These are phyloP conservation scores for Epirrhoe tristata DNA, from an alignment of 2,888 invertebrate species.

Conservation along the genomic window DNA sequence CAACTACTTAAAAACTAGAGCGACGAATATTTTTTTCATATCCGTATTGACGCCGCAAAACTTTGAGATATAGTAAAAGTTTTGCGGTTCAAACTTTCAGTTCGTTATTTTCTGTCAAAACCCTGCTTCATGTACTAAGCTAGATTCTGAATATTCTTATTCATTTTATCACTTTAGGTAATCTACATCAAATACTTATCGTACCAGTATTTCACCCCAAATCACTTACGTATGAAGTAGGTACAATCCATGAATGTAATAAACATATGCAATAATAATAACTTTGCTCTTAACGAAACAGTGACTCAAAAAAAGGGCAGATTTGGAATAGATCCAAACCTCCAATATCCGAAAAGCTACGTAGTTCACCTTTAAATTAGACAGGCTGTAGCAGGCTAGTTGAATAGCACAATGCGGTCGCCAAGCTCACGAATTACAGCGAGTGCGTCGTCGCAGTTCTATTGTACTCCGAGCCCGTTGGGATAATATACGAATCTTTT, in stretches of 20 bases:
- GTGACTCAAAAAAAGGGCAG: conserved; percentile 9
- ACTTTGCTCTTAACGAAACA: conserved; percentile 7
- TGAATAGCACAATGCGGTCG: conserved; percentile 70
- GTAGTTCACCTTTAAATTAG: conserved; percentile 61
- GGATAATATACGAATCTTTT: conserved; percentile 83
- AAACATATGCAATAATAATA: neutral
- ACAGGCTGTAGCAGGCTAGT: conserved; percentile 56
- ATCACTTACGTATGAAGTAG: neutral
- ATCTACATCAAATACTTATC: neutral
- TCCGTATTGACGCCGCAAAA: conserved; percentile 50
- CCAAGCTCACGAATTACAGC: conserved; percentile 73
- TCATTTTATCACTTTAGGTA: neutral
- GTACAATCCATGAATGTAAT: neutral
- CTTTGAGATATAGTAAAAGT: conserved; percentile 49
- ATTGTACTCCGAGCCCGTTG: conserved; percentile 71
- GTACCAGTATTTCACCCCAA: neutral
- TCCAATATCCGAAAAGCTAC: conserved; percentile 37
- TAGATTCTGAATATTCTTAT: conserved; percentile 2
- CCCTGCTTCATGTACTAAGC: neutral
- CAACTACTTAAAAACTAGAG: conserved; percentile 59
- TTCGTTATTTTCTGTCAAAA: conserved; percentile 36
- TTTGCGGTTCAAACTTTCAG: conserved; percentile 51
- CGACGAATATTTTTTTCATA: conserved; percentile 53
- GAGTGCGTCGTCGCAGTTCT: conserved; percentile 73
- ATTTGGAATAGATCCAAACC: conserved; percentile 34